Base-by-base conservation (phyloP, 1,140 invertebrate species). In the Probaryconus sp. region DNA sequence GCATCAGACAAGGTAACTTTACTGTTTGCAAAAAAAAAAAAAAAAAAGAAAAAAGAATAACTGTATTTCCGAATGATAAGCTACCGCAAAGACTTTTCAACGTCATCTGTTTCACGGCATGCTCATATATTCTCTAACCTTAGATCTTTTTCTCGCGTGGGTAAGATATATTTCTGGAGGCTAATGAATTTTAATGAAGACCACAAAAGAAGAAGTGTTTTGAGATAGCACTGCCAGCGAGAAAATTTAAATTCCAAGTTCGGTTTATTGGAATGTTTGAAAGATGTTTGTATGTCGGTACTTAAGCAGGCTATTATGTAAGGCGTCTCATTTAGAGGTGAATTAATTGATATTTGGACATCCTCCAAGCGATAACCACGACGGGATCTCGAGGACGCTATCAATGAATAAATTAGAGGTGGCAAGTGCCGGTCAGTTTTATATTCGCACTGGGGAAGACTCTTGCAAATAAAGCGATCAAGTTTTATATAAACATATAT, bases 141-240 rank as follows among this genome's bases (percentile, higher is more conserved):
- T 47, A 38, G 37, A 13, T 70, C 53, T 67, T 67, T 53, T 73
- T 70, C 56, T 64, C 56, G 61, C 73, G 58, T 56, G 43, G 55
- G 35, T 31, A 53, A 58, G 47, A 55, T 33, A 26, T 61, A 58
- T 69, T 74, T 77, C 58, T 75, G 71, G 43, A 33, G 60, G 43
- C 48, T 68, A 75, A 75, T 75, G 71, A 75, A 75, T 75, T 75
- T 75, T 68, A 75, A 75, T 75, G 64, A 74, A 51, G 58, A 64
- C 56, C 58, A 50, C 63, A 55, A 56, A 18, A 28, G 28, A 11
- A 9, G 37, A 38, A 14, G 7, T 3, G 13, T 13, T 7, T 18
- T 18, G 17, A 61, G 53, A 71, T 63, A 53, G 26, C 51, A 26
- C 42, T 21, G 45, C 28, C 24, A 26, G 58, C 53, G 51, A 37